A percentile compares a stretch with the other conserved stretches of the same genome.
Conservation (phyloP, 2,888 invertebrate genomes). For the Escarpia spicata region DNA sequence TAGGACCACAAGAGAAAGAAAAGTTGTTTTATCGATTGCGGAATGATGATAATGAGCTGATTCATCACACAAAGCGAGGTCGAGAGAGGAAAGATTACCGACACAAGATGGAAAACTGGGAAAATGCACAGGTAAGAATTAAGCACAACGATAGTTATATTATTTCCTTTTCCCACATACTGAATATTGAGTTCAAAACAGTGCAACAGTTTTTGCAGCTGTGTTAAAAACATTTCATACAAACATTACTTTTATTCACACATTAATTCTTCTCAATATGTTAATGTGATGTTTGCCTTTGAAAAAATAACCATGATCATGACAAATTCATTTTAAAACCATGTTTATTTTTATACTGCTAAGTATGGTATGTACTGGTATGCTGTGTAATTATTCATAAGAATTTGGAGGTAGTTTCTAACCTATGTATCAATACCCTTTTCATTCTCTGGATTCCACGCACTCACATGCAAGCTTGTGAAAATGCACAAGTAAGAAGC, state of each 20-base stretch:
- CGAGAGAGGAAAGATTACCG: slow-evolving; percentile 47
- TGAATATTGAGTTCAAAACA: background rate
- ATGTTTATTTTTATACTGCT: background rate
- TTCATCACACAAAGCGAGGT: slow-evolving; percentile 53
- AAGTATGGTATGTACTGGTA: background rate
- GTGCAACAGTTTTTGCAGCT: background rate
- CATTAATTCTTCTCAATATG: background rate
- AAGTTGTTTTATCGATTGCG: slow-evolving; percentile 48
- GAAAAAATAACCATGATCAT: background rate
- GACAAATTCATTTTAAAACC: background rate
- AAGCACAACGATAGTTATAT: too few species aligned
- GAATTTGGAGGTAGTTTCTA: too few species aligned
- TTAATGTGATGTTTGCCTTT: background rate
- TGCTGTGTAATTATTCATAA: background rate
- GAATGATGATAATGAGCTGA: slow-evolving; percentile 49
- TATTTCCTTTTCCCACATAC: background rate
- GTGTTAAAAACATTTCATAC: background rate
- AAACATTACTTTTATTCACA: background rate
- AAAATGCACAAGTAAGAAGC: slow-evolving; percentile 46
- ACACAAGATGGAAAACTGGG: slow-evolving; percentile 55
- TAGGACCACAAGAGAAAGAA: slow-evolving; percentile 56
- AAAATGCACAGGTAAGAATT: slow-evolving; percentile 46
- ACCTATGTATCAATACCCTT: too few species aligned
- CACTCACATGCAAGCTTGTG: slow-evolving; percentile 52
- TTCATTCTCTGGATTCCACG: too few species aligned